Percentiles rank a stretch among this genome's conserved stretches.
These are phyloP conservation scores for Belgica antarctica DNA, from an alignment of 2,888 invertebrate genomes.

Conservation along the genomic window DNA sequence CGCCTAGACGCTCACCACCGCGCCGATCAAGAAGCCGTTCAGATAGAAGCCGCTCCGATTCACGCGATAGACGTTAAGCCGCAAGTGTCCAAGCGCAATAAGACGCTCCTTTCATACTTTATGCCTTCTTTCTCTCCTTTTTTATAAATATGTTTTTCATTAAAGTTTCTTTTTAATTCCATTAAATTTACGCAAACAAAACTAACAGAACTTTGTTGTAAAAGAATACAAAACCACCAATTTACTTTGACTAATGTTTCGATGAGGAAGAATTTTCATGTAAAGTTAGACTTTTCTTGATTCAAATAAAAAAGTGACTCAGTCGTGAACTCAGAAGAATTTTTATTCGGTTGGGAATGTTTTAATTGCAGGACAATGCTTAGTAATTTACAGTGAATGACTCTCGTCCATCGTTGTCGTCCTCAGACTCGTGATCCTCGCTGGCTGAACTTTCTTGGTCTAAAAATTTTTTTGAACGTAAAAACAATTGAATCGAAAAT, in stretches of 20 bases:
- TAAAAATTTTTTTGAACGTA: slow-evolving; percentile 1
- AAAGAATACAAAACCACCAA: neutral
- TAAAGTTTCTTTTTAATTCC: slow-evolving; percentile 11
- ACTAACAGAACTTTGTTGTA: neutral
- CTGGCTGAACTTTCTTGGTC: slow-evolving; percentile 15
- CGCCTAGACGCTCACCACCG: slow-evolving; percentile 8
- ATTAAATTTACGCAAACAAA: neutral
- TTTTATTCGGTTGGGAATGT: neutral
- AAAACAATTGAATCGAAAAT: neutral
- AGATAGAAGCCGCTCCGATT: slow-evolving; percentile 15
- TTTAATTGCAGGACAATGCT: neutral
- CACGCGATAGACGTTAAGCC: slow-evolving; percentile 22
- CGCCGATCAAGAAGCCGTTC: slow-evolving; percentile 5
- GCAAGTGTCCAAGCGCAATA: neutral
- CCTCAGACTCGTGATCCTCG: slow-evolving; percentile 10
- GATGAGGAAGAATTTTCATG: neutral
- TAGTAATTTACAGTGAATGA: neutral
- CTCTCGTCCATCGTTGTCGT: neutral
- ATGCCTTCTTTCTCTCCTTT: neutral
- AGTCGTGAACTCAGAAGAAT: neutral
- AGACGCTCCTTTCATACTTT: neutral
- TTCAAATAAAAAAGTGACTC: neutral
- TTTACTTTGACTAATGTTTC: no score
- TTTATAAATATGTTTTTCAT: slow-evolving; percentile 8
- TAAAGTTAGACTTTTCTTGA: slow-evolving; percentile 18